These are phyloP conservation scores for Bombus superbus DNA, from an alignment of 1,140 invertebrate species.

Conservation along the genomic window DNA sequence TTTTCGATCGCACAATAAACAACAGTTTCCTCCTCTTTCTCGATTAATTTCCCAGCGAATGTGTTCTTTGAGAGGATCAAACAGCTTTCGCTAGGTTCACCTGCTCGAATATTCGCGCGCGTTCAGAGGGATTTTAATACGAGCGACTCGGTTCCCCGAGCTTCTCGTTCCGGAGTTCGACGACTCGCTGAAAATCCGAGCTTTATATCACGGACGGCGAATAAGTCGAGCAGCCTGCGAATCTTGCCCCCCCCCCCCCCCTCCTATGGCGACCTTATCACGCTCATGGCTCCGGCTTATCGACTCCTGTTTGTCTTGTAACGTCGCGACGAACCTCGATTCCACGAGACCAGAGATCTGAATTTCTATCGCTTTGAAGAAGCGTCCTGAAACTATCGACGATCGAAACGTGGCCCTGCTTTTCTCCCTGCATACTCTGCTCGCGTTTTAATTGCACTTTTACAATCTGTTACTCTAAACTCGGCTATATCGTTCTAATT, in stretches of 20 bases:
- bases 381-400: neutral
- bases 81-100: neutral
- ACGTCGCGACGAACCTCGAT: slow-evolving; percentile 26
- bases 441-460: neutral
- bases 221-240: slow-evolving; percentile 47
- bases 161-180: slow-evolving; percentile 11
- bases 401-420: neutral
- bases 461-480: neutral
- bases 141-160: neutral
- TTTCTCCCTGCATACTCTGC: neutral
- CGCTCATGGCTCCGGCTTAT: slow-evolving; percentile 44
- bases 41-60: neutral
- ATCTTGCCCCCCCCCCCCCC: slow-evolving; percentile 4
- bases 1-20: neutral
- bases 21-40: neutral
- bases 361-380: slow-evolving; percentile 10
- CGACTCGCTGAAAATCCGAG: slow-evolving; percentile 25
- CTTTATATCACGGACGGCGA: slow-evolving; percentile 46
- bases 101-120: neutral
- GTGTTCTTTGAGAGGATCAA: neutral
- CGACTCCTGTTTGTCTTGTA: slow-evolving; percentile 49
- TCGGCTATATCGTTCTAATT: neutral
- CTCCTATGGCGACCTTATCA: slow-evolving; percentile 39
- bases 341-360: neutral
- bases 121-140: slow-evolving; percentile 6